Evolutionary conservation across 1,140 invertebrate genomes (phyloP), one percentile per base, ranked within the genome.

Genomic region (Plodia interpunctella): DNA sequence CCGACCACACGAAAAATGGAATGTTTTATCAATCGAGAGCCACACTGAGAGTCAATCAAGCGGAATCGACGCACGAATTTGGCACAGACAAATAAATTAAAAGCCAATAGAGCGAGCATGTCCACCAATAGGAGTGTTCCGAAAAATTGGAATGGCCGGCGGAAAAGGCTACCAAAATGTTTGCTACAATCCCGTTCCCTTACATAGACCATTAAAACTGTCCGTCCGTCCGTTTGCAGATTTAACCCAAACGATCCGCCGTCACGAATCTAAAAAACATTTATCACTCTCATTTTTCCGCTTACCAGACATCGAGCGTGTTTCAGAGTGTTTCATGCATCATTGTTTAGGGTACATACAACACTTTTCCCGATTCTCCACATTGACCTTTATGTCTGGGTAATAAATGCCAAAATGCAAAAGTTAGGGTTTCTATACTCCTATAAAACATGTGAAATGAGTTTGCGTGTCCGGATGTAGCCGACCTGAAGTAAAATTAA

Each of bases 281-380:
- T 83, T 78, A 80, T 78, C 80, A 86, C 72, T 79, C 70, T 78
- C 80, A 75, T 82, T 83, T 80, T 81, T 80, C 74, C 76, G 67
- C 62, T 65, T 66, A 70, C 51, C 51, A 53, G 21, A 20, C 65
- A 66, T 66, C 65, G 59, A 69, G 59, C 65, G 63, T 69, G 65
- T 59, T 63, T 19, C 53, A 56, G 60, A 62, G 59, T 68, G 65
- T 69, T 71, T 69, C 68, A 74, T 68, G 67, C 59, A 57, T 57
- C 50, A 56, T 62, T 67, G 61, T 68, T 64, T 57, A 62, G 57
- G 49, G 60, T 38, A 49, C 55, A 50, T 30, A 54, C 51, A 53
- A 53, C 38, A 32, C 30, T 9, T 1, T 32, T 32, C 10, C 10
- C 30, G 11, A 11, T 32, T 32, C 6, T 44, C 3, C 13, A 44